Evolutionary conservation across 2,888 invertebrate genomes (phyloP).

Genomic region (Siphlonurus alternatus): DNA sequence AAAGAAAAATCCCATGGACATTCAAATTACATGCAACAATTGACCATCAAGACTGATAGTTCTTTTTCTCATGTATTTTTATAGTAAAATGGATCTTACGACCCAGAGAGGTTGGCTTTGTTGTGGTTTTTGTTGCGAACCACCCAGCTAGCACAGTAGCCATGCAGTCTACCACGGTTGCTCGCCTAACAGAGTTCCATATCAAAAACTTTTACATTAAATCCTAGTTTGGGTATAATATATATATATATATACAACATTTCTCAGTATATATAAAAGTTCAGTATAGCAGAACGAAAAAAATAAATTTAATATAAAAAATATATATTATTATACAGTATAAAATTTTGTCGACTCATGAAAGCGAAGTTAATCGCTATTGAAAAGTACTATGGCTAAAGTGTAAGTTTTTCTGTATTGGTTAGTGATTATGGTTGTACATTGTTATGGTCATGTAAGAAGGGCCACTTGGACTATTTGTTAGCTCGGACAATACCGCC

Average conservation of each 20-base stretch:
- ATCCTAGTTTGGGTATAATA: not conserved
- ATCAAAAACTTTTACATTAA: not conserved
- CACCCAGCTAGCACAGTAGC: not conserved
- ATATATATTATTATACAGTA: too few relatives aligned
- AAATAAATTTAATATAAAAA: not conserved
- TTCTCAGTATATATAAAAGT: not conserved
- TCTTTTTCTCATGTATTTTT: not conserved
- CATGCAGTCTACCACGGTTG: not conserved
- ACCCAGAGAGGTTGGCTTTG: too few relatives aligned
- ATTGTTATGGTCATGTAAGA: not conserved
- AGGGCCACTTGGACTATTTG: not conserved
- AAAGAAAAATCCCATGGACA: not conserved
- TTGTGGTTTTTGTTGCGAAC: too few relatives aligned
- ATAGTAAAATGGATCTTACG: too few relatives aligned
- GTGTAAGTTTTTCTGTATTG: not conserved
- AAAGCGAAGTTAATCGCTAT: slow-evolving; percentile 1
- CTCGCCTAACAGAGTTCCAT: too few relatives aligned
- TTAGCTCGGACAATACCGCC: not conserved
- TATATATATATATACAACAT: not conserved
- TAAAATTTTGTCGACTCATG: slow-evolving; percentile 2
- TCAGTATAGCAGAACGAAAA: not conserved
- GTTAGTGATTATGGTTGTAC: not conserved
- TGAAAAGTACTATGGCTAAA: not conserved
- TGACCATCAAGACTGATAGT: not conserved
- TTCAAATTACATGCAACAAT: not conserved